Percentiles rank a stretch among this genome's conserved stretches.
Conservation (phyloP, 2,888 invertebrate species). For the Yponomeuta evonymella region DNA sequence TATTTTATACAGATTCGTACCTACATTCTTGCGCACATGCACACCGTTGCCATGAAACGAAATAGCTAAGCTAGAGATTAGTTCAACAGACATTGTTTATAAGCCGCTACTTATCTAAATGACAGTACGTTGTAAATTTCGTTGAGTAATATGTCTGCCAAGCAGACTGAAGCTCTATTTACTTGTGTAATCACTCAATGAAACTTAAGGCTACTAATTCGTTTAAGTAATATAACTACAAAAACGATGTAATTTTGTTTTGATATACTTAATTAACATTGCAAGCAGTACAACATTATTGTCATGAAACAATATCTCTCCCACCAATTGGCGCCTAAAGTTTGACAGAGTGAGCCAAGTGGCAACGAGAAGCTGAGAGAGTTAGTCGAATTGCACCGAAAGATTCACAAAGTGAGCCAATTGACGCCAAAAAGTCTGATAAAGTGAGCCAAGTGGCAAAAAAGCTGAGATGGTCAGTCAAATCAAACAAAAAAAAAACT, state of each 20-base stretch:
- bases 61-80: background rate
- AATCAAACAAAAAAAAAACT: constrained; percentile 20
- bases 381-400: background rate
- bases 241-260: too few species aligned
- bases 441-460: too few species aligned
- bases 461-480: too few species aligned
- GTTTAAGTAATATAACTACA: too few species aligned
- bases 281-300: too few species aligned
- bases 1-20: background rate
- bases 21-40: background rate
- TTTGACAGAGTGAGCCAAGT: background rate
- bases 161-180: background rate
- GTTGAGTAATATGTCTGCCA: background rate
- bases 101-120: background rate
- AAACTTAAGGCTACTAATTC: too few species aligned
- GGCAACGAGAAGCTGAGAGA: background rate
- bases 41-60: background rate
- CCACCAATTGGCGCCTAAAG: background rate
- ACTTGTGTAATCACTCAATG: background rate
- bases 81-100: background rate
- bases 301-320: background rate
- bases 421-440: constrained; percentile 19
- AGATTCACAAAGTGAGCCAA: background rate
- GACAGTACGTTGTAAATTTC: background rate
- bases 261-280: too few species aligned